A percentile compares a stretch with the other conserved stretches of the same genome.
Evolutionary conservation across 2,888 invertebrate species (phyloP).

Genomic region (Athrips mouffetella): DNA sequence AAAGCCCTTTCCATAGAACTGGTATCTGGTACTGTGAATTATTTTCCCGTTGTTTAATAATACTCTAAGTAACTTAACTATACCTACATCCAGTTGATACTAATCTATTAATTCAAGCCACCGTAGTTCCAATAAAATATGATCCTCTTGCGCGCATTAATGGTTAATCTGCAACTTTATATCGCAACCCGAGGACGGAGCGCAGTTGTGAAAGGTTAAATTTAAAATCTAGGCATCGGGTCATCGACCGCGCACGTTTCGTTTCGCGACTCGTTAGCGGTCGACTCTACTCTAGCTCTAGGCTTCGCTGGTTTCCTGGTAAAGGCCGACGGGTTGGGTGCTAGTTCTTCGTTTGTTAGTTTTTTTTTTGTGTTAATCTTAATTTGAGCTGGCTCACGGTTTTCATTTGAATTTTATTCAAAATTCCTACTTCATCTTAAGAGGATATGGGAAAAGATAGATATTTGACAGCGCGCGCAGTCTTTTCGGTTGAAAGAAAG

Average conservation of each 20-base stretch:
- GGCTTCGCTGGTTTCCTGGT: constrained; percentile 5
- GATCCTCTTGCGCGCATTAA: constrained; percentile 19
- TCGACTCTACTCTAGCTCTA: too few relatives aligned
- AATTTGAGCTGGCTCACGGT: too few relatives aligned
- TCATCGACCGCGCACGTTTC: constrained; percentile 1
- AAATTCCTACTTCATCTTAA: too few relatives aligned
- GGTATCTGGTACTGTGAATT: too few relatives aligned
- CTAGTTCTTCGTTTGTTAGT: neutral
- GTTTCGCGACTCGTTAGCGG: constrained; percentile 12
- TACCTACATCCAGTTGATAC: constrained; percentile 20
- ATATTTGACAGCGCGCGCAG: too few relatives aligned
- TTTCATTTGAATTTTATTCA: too few relatives aligned
- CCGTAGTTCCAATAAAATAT: constrained; percentile 28
- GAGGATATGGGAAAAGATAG: too few relatives aligned
- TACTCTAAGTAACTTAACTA: too few relatives aligned
- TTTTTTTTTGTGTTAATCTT: neutral
- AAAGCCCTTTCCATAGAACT: too few relatives aligned
- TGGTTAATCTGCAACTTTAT: constrained; percentile 16
- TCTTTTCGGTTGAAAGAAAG: too few relatives aligned
- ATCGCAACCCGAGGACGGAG: constrained; percentile 3
- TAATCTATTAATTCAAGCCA: constrained; percentile 5
- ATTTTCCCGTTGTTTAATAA: too few relatives aligned
- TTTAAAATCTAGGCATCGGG: constrained; percentile 12
- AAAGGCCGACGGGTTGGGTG: too few relatives aligned
- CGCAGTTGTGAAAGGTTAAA: constrained; percentile 9